Conservation (phyloP, 2,888 invertebrate genomes). For the Drosophila pegasa region DNA sequence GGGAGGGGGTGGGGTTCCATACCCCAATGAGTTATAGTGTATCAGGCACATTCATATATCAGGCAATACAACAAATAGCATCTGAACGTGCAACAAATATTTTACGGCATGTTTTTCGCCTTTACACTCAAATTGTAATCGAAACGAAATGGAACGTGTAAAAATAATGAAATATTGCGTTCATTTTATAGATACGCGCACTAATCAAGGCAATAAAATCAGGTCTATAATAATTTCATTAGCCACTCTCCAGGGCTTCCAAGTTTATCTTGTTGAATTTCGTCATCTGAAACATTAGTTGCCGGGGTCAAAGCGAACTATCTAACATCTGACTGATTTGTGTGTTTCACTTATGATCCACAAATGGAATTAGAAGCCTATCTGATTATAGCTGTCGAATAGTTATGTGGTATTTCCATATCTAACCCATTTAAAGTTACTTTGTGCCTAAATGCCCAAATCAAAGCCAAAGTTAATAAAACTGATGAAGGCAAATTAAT, state of each 20-base stretch:
- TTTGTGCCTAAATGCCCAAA: conserved; percentile 33
- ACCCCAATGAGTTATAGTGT: conserved; percentile 47
- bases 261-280: not conserved
- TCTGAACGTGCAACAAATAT: conserved; percentile 28
- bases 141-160: not conserved
- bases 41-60: conserved; percentile 41
- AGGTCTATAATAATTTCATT: conserved; percentile 4
- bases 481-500: conserved; percentile 61
- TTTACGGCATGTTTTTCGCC: conserved; percentile 14
- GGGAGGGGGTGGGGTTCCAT: too few species aligned
- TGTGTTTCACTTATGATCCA: not conserved
- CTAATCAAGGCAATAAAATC: conserved; percentile 6
- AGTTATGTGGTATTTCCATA: conserved; percentile 9
- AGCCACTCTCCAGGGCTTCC: too few species aligned
- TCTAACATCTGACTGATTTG: not conserved
- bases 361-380: not conserved
- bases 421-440: conserved; percentile 18
- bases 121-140: conserved; percentile 10
- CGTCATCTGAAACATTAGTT: too few species aligned
- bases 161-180: not conserved
- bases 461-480: conserved; percentile 55
- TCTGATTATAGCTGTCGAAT: not conserved
- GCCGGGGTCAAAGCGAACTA: not conserved
- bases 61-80: conserved; percentile 24
- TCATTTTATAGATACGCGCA: not conserved